Base-by-base conservation (phyloP, 2,113 vertebrate genomes). In the Hoplias malabaricus region DNA sequence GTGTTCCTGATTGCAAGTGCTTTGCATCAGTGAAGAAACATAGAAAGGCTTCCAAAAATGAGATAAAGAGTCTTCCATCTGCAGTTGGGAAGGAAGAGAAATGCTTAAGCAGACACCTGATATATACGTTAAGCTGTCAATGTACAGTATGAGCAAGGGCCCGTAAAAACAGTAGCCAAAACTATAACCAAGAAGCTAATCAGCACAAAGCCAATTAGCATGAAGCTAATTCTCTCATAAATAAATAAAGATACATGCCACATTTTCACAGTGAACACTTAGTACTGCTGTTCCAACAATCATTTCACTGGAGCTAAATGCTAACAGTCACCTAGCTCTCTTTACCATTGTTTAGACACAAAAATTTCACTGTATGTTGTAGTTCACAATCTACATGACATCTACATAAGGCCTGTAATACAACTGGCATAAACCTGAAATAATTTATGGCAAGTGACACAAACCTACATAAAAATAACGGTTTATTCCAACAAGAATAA, bases 231-330 rank as follows among this genome's bases (percentile, higher is more conserved):
- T n/a, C 14, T 34, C 53, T 29, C 11, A 21, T 31, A 61, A 42
- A 67, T 72, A 65, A 74, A 69, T 59, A 53, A 69, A 74, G 62
- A 36, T 23, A 31, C 25, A 68, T 27, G 25, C 36, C 63, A 62
- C 11, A 21, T 16, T 71, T 48, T n/a, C 29, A 42, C 48, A 19
- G 23, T 62, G 61, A 50, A 71, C 42, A 53, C 61, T 5, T 11
- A 25, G 38, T 71, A 71, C 76, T 77, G 63, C 62, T 23, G 48
- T 75, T 70, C 43, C 67, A 33, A 75, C 66, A 76, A 80, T 70
- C 66, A 8, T 48, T 40, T 73, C 48, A 27, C 16, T 36, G 56
- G 21, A 34, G 61, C 66, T 50, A 54, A 14, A 75, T n/a, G n/a
- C 36, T 79, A 29, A 27, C 13, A 48, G 66, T 68, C 50, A 43